These are phyloP conservation scores for Sinelater perroti DNA, from an alignment of 2,888 invertebrate genomes.

Conservation along the genomic window DNA sequence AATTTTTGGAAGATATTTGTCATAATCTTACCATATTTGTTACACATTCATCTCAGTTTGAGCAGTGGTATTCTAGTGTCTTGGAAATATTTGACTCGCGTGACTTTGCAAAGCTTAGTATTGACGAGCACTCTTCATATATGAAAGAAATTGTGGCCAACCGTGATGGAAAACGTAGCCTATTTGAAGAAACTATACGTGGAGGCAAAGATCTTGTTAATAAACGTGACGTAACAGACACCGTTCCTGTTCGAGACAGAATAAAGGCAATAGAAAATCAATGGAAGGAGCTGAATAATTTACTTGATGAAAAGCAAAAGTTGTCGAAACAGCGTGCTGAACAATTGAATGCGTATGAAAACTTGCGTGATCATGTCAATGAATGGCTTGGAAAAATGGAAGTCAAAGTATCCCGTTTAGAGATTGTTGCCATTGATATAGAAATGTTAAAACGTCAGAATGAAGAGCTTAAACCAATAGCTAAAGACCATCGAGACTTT, in stretches of 20 bases:
- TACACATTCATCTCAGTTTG: constrained; percentile 72
- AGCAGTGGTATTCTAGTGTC: constrained; percentile 75
- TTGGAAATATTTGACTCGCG: constrained; percentile 78
- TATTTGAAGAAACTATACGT: constrained; percentile 82
- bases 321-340: constrained; percentile 85
- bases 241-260: constrained; percentile 81
- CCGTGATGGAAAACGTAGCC: constrained; percentile 64
- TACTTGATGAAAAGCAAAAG: constrained; percentile 85
- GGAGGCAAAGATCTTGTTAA: constrained; percentile 81
- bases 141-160: constrained; percentile 62
- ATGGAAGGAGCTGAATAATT: constrained; percentile 86
- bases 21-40: constrained; percentile 73
- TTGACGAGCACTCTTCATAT: constrained; percentile 70
- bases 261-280: constrained; percentile 85
- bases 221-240: constrained; percentile 90
- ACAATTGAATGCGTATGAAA: constrained; percentile 86
- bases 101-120: constrained; percentile 73
- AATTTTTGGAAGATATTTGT: constrained; percentile 83
- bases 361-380: constrained; percentile 79
- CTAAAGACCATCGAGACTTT: constrained; percentile 90
- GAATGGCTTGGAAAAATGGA: constrained; percentile 89
- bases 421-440: constrained; percentile 88
- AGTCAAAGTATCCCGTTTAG: constrained; percentile 75
- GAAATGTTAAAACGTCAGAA: constrained; percentile 85
- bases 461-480: constrained; percentile 83